Conservation (phyloP, 2,888 invertebrate genomes). For the Pyrrhia umbra region DNA sequence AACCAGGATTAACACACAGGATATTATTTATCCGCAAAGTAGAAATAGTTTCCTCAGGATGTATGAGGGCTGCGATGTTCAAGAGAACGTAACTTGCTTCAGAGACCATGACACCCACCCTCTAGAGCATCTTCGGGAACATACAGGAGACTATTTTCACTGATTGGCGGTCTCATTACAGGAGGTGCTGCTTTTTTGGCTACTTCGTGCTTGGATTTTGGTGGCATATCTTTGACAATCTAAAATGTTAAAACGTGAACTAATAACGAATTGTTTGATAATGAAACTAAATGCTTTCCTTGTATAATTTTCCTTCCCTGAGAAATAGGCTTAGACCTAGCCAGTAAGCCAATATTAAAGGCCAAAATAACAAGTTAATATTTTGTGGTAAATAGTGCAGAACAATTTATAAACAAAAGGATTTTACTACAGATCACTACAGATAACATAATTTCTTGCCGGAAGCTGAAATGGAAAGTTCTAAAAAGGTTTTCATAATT, state of each 20-base stretch:
- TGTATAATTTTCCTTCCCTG: background rate
- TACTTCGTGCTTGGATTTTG: slow-evolving; percentile 68
- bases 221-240: slow-evolving; percentile 19
- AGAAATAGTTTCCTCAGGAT: too few relatives aligned
- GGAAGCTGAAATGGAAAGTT: background rate
- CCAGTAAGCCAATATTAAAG: too few relatives aligned
- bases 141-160: slow-evolving; percentile 77
- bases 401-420: background rate
- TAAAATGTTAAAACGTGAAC: background rate
- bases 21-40: too few relatives aligned
- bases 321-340: background rate
- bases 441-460: background rate
- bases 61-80: too few relatives aligned
- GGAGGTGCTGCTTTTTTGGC: slow-evolving; percentile 71
- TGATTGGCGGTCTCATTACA: slow-evolving; percentile 74
- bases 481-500: slow-evolving; percentile 17
- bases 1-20: too few relatives aligned
- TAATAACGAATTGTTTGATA: background rate
- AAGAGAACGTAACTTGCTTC: too few relatives aligned
- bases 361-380: too few relatives aligned
- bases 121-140: slow-evolving; percentile 77
- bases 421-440: background rate
- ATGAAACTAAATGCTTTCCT: background rate
- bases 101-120: too few relatives aligned
- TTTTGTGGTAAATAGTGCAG: background rate